A percentile compares a stretch with the other conserved stretches of the same genome.
These are phyloP conservation scores for Uria lomvia DNA, from an alignment of 2,113 vertebrate species.

Conservation along the genomic window DNA sequence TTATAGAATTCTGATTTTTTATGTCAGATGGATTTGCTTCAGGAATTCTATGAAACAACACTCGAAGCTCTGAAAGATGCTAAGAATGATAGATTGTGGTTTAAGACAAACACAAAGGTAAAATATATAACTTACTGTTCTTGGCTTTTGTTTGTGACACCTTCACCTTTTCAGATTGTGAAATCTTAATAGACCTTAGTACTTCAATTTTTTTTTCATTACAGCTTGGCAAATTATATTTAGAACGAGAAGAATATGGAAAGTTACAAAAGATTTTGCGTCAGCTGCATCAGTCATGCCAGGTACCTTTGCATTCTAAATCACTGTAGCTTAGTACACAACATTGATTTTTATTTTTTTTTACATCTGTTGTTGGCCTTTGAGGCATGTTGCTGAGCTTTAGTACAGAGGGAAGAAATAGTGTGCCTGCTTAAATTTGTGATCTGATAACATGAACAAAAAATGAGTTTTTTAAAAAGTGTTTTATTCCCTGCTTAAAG, in stretches of 20 bases:
- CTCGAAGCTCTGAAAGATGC: slow-evolving; percentile 98
- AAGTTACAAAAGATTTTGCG: slow-evolving; percentile 98
- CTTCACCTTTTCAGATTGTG: neutral
- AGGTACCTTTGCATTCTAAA: slow-evolving; percentile 76
- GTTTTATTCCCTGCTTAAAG: neutral
- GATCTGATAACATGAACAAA: neutral
- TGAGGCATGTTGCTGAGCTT: neutral
- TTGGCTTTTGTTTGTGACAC: slow-evolving; percentile 14
- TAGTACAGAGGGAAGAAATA: neutral
- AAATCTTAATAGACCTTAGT: slow-evolving; percentile 29
- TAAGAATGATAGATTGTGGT: slow-evolving; percentile 97
- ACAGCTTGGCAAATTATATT: slow-evolving; percentile 96
- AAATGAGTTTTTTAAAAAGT: neutral
- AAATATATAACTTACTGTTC: slow-evolving; percentile 1
- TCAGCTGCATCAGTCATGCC: slow-evolving; percentile 97
- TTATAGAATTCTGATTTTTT: slow-evolving; percentile 83
- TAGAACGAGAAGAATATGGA: slow-evolving; percentile 97
- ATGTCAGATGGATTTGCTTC: slow-evolving; percentile 97
- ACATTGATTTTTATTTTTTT: neutral
- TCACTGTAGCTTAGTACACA: neutral
- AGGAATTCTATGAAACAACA: slow-evolving; percentile 99
- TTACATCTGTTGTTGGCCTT: neutral
- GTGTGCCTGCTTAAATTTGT: neutral
- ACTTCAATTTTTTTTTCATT: slow-evolving; percentile 42
- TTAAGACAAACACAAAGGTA: slow-evolving; percentile 99